Evolutionary conservation across 2,888 invertebrate genomes (phyloP).

Genomic region (Dryobotodes eremita): DNA sequence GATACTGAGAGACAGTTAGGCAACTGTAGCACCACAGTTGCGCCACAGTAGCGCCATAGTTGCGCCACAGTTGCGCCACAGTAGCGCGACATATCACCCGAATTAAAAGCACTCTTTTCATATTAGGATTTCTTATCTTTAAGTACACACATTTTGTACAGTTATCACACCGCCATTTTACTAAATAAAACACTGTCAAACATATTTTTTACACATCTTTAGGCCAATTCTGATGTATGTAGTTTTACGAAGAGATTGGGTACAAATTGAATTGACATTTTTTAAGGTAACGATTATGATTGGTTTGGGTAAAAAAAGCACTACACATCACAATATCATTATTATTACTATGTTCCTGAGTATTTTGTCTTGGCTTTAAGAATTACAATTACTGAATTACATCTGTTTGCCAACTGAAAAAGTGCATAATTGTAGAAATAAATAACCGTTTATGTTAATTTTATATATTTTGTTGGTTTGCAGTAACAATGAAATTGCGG

Average conservation of each 20-base stretch:
- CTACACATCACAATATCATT: neutral
- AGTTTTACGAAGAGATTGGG: constrained; percentile 17
- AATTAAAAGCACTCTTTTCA: constrained; percentile 4
- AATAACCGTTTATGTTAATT: neutral
- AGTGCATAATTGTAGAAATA: too few species aligned
- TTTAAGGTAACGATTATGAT: neutral
- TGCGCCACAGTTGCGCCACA: neutral
- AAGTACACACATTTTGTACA: constrained; percentile 31
- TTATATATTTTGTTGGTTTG: neutral
- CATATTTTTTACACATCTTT: constrained; percentile 47
- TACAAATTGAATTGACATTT: constrained; percentile 44
- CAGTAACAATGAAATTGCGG: neutral
- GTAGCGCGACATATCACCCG: neutral
- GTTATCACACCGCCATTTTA: constrained; percentile 56
- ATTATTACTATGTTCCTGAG: neutral
- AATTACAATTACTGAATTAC: neutral
- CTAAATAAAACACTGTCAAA: constrained; percentile 32
- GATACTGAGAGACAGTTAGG: neutral
- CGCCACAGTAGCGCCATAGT: neutral
- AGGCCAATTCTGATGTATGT: constrained; percentile 56
- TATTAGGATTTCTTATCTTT: constrained; percentile 29
- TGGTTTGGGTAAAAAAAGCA: neutral
- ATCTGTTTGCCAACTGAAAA: too few species aligned
- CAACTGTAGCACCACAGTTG: neutral
- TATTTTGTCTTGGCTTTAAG: neutral